These are phyloP conservation scores for Dicycla oo DNA, from an alignment of 2,888 invertebrate species.

Conservation along the genomic window DNA sequence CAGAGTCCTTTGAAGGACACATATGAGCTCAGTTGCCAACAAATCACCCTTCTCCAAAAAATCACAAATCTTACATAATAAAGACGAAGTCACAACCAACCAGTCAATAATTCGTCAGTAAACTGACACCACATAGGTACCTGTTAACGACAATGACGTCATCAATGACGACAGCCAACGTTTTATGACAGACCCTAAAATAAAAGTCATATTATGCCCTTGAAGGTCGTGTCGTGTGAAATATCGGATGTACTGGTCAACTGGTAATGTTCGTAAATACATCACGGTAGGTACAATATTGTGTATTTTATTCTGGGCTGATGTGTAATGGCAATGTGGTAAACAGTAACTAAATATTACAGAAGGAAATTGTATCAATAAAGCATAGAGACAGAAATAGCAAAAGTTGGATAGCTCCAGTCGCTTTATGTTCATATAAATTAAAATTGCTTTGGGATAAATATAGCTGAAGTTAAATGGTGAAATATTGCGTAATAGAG, in stretches of 20 bases:
- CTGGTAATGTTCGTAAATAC: conserved; percentile 44
- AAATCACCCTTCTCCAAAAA: background rate
- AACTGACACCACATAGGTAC: conserved; percentile 50
- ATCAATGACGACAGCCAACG: conserved; percentile 7
- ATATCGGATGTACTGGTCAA: conserved; percentile 40
- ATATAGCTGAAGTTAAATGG: background rate
- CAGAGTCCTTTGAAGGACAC: background rate
- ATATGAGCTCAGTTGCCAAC: background rate
- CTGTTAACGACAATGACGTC: conserved; percentile 45
- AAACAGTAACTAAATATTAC: conserved; percentile 20
- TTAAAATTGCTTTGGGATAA: background rate
- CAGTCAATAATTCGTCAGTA: conserved; percentile 35
- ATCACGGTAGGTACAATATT: conserved; percentile 8
- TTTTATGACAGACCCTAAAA: conserved; percentile 62
- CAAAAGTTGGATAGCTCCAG: background rate
- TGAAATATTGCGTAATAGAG: background rate
- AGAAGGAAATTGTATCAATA: conserved; percentile 31
- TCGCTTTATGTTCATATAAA: no score
- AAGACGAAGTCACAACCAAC: background rate
- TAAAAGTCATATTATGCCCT: conserved; percentile 58
- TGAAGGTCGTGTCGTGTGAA: conserved; percentile 49
- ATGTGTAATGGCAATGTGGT: conserved; percentile 30
- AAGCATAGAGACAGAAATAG: conserved; percentile 22
- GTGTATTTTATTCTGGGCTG: conserved; percentile 33
- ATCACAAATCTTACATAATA: conserved; percentile 9